Conservation (phyloP, 2,888 invertebrate species). For the Griposia aprilina region DNA sequence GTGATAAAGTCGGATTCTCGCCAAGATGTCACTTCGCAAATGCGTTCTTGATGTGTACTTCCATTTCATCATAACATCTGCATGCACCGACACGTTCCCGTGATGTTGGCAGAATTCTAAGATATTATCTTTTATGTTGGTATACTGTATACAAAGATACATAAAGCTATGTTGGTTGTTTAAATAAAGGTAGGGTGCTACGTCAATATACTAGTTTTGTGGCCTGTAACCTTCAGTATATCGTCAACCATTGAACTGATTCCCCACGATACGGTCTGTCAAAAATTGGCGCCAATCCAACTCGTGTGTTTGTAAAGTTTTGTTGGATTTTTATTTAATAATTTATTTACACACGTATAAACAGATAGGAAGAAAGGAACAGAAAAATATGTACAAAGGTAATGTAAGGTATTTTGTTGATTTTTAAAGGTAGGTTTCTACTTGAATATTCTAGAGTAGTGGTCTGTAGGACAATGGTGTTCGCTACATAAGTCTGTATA, state of each 20-base stretch:
- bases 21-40: slow-evolving; percentile 36
- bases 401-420: not conserved
- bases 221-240: not conserved
- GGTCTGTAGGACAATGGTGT: not conserved
- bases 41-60: slow-evolving; percentile 51
- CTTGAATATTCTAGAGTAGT: not conserved
- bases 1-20: slow-evolving; percentile 3
- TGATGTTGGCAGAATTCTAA: slow-evolving; percentile 48
- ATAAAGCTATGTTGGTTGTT: not conserved
- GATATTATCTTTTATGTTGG: slow-evolving; percentile 45
- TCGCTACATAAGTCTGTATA: not conserved
- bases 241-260: slow-evolving; percentile 17
- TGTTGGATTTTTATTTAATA: not conserved
- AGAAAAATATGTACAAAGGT: too few relatives aligned
- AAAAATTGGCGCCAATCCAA: slow-evolving; percentile 81
- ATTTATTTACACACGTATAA: too few relatives aligned
- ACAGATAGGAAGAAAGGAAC: too few relatives aligned
- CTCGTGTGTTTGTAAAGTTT: slow-evolving; percentile 82
- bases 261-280: slow-evolving; percentile 22
- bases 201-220: not conserved
- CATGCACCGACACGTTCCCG: slow-evolving; percentile 52
- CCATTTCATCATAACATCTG: slow-evolving; percentile 44
- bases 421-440: not conserved
- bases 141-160: slow-evolving; percentile 10
- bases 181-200: not conserved